Conservation (phyloP, 2,797 vertebrate species). For the Erpetoichthys calabaricus region DNA sequence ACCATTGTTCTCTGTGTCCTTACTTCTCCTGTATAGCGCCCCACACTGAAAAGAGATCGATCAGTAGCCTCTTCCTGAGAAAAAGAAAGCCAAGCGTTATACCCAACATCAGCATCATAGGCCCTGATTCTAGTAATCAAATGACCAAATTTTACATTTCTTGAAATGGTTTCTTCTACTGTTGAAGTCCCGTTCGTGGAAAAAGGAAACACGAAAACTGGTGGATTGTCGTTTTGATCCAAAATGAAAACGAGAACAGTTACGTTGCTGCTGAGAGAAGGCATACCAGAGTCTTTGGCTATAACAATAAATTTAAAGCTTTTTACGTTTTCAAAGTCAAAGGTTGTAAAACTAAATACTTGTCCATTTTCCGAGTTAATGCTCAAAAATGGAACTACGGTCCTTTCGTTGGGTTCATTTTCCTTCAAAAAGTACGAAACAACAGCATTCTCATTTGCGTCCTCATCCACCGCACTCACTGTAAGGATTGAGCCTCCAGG, state of each 20-base stretch:
- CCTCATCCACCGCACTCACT: constrained; percentile 27
- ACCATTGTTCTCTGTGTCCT: constrained; percentile 29
- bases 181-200: neutral
- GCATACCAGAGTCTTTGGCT: constrained; percentile 2
- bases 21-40: constrained; percentile 33
- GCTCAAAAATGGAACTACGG: constrained; percentile 24
- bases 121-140: constrained; percentile 2
- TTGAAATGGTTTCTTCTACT: neutral
- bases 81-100: constrained; percentile 34
- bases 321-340: neutral
- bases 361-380: constrained; percentile 25
- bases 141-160: neutral
- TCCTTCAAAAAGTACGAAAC: constrained; percentile 33
- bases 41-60: constrained; percentile 30
- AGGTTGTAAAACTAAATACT: constrained; percentile 19
- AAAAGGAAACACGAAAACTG: neutral
- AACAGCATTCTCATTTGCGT: constrained; percentile 33
- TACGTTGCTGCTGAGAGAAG: constrained; percentile 14
- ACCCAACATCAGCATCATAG: constrained; percentile 31
- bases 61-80: constrained; percentile 28
- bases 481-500: constrained; percentile 27
- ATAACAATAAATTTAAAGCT: neutral
- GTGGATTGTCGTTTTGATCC: constrained; percentile 11
- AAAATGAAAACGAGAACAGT: constrained; percentile 4
- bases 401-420: constrained; percentile 5